phyloP scores from a whole-genome alignment of 2,797 vertebrate genomes.

The Galaxias olidus region DNA sequence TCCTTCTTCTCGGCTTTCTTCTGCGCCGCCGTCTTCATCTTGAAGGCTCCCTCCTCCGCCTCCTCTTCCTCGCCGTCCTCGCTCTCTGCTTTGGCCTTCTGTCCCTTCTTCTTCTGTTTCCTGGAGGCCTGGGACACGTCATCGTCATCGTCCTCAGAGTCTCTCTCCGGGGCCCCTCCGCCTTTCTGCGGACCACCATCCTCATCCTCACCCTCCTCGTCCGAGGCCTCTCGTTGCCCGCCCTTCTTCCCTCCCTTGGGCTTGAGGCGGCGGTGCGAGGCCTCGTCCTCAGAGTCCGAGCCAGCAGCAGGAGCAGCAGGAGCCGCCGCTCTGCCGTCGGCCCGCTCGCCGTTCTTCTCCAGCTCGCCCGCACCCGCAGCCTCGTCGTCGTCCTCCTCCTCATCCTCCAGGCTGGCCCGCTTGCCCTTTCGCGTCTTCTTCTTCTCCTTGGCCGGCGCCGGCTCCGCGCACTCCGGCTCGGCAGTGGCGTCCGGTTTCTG shows the following conservation, averaged over 20 bases:
- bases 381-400: constrained; percentile 77
- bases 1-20: constrained; percentile 99
- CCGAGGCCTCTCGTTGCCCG: constrained; percentile 69
- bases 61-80: constrained; percentile 66
- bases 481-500: constrained; percentile 80
- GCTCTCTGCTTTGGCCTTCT: constrained; percentile 51
- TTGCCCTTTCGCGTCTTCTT: constrained; percentile 89
- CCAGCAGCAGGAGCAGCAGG: constrained; percentile 55
- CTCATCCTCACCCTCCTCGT: constrained; percentile 74
- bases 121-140: constrained; percentile 69
- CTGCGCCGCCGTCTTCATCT: constrained; percentile 94
- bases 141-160: constrained; percentile 75
- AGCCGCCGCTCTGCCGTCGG: constrained; percentile 67
- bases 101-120: constrained; percentile 85
- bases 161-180: constrained; percentile 13
- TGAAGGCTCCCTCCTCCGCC: constrained; percentile 79
- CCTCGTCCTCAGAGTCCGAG: constrained; percentile 78
- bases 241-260: constrained; percentile 77
- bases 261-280: constrained; percentile 66
- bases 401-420: constrained; percentile 80
- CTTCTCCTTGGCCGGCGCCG: constrained; percentile 79
- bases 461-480: constrained; percentile 68
- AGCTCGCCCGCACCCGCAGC: constrained; percentile 69
- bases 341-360: constrained; percentile 79
- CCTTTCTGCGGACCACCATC: constrained; percentile 63